Base-by-base conservation (phyloP, 2,797 vertebrate species). In the Brotula barbata region DNA sequence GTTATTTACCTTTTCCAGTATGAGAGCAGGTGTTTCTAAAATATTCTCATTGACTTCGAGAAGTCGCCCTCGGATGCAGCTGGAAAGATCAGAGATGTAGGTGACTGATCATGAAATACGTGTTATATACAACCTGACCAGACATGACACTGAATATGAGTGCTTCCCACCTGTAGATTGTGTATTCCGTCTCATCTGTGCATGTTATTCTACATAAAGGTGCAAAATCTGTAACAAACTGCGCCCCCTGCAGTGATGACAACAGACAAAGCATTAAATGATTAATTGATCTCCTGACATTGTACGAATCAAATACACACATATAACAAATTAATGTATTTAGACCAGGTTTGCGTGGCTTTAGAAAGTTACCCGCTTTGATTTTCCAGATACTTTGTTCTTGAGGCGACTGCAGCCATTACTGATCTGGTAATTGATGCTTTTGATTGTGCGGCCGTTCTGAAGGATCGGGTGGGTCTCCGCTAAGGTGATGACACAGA, bases 321-420 rank as follows among this genome's bases (percentile, higher is more conserved):
- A 16, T 2, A 20, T 9, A 34, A 53, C 3, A 57, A 10, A 61
- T 16, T 0, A 1, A 1, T 39, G 1, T 6, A 33, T 7, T 23
- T 4, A 12, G 3, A 43, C 0, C 3, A 54, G 42, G 64, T 53
- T 16, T 3, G 58, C 8, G 19, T 21, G 50, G 28, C 21, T 40
- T 25, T 3, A 14, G 17, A 3, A 42, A 45, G 6, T 77, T 91
- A 99, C 97, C 93, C 95, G 87, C 84, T 99, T 99, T 48, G 95
- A 97, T 60, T 99, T 99, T 52, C 97, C 97, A 33, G 95, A 97
- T 14, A 99, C 97, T 86, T 96, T 98, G 83, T 99, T 99, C 66
- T 96, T 92, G 41, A 99, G 92, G 10, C 97, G 92, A 88, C 95
- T 99, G 88, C 97, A 98, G 77, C 93, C 93, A 23, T 93, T 91